Base-by-base conservation (phyloP, 1,140 invertebrate species). In the Grapholita molesta region DNA sequence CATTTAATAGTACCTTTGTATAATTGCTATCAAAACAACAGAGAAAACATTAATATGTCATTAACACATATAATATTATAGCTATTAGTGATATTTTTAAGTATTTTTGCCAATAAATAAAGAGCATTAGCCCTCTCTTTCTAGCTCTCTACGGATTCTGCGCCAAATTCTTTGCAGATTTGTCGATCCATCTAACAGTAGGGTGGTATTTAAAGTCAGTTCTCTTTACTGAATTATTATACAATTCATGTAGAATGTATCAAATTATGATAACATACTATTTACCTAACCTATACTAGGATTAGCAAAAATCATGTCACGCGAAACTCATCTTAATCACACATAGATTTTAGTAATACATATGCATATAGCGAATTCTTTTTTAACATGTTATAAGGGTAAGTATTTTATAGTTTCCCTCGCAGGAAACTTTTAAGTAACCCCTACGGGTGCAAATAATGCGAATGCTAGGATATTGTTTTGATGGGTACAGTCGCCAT, bases 111-210 rank as follows among this genome's bases (percentile, higher is more conserved):
- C 28, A 28, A 28, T 15, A 15, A 7, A 8, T n/a, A 6, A 28
- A 61, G 12, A n/a, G 25, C 55, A 61, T 48, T 48, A 48, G 24
- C 15, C n/a, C n/a, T 61, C 55, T 61, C 55, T 61, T 61, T 61
- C 55, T 61, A 61, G 24, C 24, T 61, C n/a, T 28, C 55, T 61
- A 28, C 55, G 28, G 55, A 61, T 61, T 61, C 55, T 61, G 55
- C 55, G 55, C 55, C 55, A 61, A 61, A 28, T 61, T 28, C 25
- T 61, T 61, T 61, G 55, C 24, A 61, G 25, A 61, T 30, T 61
- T 15, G 55, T 28, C 23, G 24, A 61, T 28, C 24, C 55, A 28
- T 15, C 55, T 32, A 28, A 15, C 25, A 61, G 28, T 15, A 48
- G 42, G 8, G 8, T 48, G 15, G 42, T 48, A 48, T 48, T 48